A percentile compares a stretch with the other conserved stretches of the same genome.
phyloP scores from a whole-genome alignment of 2,113 vertebrate genomes.

The Onychorhynchus coronatus region DNA sequence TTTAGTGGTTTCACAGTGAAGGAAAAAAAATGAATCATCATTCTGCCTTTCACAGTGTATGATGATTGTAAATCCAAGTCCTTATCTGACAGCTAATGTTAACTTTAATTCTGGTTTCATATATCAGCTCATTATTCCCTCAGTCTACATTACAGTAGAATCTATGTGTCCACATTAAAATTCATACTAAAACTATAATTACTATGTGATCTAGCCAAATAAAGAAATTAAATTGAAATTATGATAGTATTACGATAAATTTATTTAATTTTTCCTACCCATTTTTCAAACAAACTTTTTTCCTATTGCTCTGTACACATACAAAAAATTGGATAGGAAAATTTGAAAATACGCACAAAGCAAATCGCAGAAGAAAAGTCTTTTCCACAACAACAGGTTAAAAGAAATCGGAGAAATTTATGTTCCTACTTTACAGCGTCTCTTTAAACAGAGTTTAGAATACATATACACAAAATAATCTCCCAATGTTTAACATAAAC shows the following conservation, averaged over 20 bases:
- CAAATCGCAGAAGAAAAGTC: neutral
- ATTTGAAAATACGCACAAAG: fast-evolving
- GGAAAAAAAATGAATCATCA: neutral
- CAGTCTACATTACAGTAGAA: neutral
- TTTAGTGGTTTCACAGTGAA: neutral
- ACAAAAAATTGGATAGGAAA: neutral
- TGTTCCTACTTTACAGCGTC: neutral
- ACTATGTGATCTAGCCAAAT: neutral
- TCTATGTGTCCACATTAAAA: neutral
- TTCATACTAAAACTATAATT: neutral
- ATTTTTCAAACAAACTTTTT: neutral
- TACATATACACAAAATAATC: neutral
- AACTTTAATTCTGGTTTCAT: neutral
- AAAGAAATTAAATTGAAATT: neutral
- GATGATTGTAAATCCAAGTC: neutral
- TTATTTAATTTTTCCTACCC: neutral
- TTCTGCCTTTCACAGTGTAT: neutral
- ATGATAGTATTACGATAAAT: neutral
- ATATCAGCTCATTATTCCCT: neutral
- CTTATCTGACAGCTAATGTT: neutral
- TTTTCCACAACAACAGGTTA: neutral
- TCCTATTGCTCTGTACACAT: neutral
- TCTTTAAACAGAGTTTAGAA: neutral
- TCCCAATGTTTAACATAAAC: neutral
- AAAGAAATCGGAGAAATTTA: neutral